Evolutionary conservation across 2,888 invertebrate species (phyloP), one percentile per base, ranked within the genome.

Genomic region (Caenorhabditis sp.): DNA sequence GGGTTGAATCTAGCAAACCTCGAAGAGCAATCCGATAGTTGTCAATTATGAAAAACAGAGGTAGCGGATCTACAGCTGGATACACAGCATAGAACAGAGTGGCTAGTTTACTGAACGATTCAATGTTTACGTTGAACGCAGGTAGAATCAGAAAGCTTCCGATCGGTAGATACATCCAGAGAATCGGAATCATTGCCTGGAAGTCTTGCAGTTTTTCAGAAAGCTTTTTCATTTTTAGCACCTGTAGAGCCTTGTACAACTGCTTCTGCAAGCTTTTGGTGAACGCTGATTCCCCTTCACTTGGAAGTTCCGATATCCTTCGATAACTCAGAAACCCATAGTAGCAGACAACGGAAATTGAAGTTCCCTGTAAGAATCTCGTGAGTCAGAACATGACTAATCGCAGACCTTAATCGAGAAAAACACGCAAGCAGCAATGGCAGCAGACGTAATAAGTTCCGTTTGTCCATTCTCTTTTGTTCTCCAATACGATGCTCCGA

Each of bases 271-370:
- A 26, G 26, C 26, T 63, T 44, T 16, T 63, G 16, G 63, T 44
- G 16, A 63, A 63, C 8, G 24, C 63, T n/a, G 63, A 63, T 16
- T 63, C 63, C n/a, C 63, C 63, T 63, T 63, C 63, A 3, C 44
- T 44, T n/a, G 22, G 44, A 12, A 63, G 14, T 7, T 63, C 26
- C 10, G 63, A 41, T 2, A 63, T 26, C 41, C 44, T 44, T n/a
- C 63, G 63, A 26, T 63, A 63, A 26, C 63, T 63, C 19, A 63
- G 44, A 16, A 16, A 41, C 10, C 63, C 63, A 26, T 63, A 63
- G 24, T 44, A 63, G 44, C 44, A 63, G 16, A 63, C 63, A 41
- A 63, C 26, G 19, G 38, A 35, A 44, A 63, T 41, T 26, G 63
- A 63, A 16, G 63, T 44, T 26, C 31, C 31, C 58, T 58, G 58